Evolutionary conservation across 2,113 vertebrate genomes (phyloP).

Genomic region (Syngnathoides biaculeatus): DNA sequence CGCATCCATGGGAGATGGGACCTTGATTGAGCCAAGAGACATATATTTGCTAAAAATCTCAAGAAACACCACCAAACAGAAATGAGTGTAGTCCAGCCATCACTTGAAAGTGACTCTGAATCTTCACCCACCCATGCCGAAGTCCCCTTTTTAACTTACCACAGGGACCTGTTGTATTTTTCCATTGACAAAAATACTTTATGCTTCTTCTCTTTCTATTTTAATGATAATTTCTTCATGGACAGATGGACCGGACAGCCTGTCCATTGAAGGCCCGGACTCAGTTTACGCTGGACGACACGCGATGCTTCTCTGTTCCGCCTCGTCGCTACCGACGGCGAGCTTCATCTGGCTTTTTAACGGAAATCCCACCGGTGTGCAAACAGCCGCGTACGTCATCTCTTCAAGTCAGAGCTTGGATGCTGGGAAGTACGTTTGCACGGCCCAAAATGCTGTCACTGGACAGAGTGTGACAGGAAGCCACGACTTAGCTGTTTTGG

Average conservation of each 20-base stretch:
- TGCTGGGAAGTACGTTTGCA: conserved; percentile 36
- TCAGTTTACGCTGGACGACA: conserved; percentile 16
- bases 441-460: conserved; percentile 25
- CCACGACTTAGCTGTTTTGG: conserved; percentile 22
- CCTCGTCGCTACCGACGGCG: conserved; percentile 25
- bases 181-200: no score
- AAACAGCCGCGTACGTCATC: conserved; percentile 12
- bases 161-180: no score
- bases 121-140: no score
- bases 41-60: no score
- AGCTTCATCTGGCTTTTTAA: conserved; percentile 30
- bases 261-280: conserved; percentile 24
- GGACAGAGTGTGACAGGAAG: conserved; percentile 10
- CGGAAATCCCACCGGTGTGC: background rate
- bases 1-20: no score
- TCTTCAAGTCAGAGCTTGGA: conserved; percentile 13
- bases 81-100: no score
- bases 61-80: no score
- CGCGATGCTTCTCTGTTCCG: conserved; percentile 32
- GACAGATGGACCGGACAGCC: conserved; percentile 39
- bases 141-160: no score
- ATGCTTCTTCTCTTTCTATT: background rate
- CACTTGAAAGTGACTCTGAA: no score
- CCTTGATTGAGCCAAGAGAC: no score
- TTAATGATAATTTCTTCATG: background rate